Conservation (phyloP, 2,888 invertebrate species). For the Lasiommata megera region DNA sequence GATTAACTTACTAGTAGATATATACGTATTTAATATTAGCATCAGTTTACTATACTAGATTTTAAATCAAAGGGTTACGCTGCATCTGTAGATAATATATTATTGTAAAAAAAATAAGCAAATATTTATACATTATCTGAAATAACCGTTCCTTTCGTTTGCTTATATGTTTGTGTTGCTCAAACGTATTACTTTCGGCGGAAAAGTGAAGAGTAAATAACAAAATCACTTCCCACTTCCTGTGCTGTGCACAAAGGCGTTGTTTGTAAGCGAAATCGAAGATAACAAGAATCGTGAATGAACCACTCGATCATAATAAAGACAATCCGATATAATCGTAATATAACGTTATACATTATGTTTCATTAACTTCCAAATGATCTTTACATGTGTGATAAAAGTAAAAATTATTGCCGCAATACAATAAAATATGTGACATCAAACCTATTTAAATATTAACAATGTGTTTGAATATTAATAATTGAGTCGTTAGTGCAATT, state of each 20-base stretch:
- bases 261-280: conserved; percentile 43
- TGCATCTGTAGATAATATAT: background rate
- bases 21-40: too few species aligned
- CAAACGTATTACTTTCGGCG: conserved; percentile 47
- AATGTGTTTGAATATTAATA: background rate
- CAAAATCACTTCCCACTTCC: conserved; percentile 54
- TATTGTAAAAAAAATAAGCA: conserved; percentile 2
- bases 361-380: background rate
- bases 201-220: conserved; percentile 54
- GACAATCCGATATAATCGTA: background rate
- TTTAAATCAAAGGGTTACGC: too few species aligned
- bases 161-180: conserved; percentile 40
- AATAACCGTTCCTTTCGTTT: conserved; percentile 26
- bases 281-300: conserved; percentile 35
- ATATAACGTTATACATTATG: background rate
- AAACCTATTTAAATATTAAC: background rate
- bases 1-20: too few species aligned
- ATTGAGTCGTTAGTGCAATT: too few species aligned
- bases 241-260: conserved; percentile 58
- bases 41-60: too few species aligned
- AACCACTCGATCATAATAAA: background rate
- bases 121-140: background rate
- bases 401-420: background rate
- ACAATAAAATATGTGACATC: background rate
- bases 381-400: background rate